Evolutionary conservation across 2,113 vertebrate species (phyloP), one percentile per base, ranked within the genome.

Genomic region (Loxodonta africana): DNA sequence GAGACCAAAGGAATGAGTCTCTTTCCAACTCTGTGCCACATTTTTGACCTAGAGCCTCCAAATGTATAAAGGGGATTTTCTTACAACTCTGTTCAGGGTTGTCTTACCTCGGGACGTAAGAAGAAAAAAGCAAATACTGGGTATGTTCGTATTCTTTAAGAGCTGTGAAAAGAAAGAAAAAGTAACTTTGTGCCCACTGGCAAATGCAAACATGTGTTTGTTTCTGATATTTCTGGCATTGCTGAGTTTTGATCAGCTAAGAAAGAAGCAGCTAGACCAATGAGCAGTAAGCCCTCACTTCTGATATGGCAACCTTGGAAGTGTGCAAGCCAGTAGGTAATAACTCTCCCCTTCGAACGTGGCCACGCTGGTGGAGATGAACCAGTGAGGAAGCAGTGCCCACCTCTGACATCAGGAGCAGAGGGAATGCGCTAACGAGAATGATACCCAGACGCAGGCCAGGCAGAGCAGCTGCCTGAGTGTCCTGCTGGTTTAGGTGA

Each of bases 131-230:
- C 5, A 85, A 93, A 77, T 26, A 60, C 74, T 3, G 53, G 88
- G 5, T 4, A 46, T 28, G 37, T 69, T 62, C 57, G 5, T 46
- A 33, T 78, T 94, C 63, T 90, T 85, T 63, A 86, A 96, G 88
- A 93, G 63, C 82, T 90, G 18, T 33, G 30, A 77, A 62, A 83
- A 78, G 78, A 94, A 95, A 94, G n/a, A 65, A 82, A 85, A 95
- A 85, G 78, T 83, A 82, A 81, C 23, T 46, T 73, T 15, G 86
- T 17, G n/a, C 81, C 69, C 71, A 48, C n/a, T 60, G 23, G 41
- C n/a, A 94, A 92, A 91, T 83, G 78, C 25, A 92, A 88, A 95
- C n/a, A 73, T 12, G 5, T 41, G 44, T 53, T 95, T 12, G 1
- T 94, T 74, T 90, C 65, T 41, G 69, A 62, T 62, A 26, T 94